A percentile compares a stretch with the other conserved stretches of the same genome.
Conservation (phyloP, 2,113 vertebrate species). For the Myotis brandtii region DNA sequence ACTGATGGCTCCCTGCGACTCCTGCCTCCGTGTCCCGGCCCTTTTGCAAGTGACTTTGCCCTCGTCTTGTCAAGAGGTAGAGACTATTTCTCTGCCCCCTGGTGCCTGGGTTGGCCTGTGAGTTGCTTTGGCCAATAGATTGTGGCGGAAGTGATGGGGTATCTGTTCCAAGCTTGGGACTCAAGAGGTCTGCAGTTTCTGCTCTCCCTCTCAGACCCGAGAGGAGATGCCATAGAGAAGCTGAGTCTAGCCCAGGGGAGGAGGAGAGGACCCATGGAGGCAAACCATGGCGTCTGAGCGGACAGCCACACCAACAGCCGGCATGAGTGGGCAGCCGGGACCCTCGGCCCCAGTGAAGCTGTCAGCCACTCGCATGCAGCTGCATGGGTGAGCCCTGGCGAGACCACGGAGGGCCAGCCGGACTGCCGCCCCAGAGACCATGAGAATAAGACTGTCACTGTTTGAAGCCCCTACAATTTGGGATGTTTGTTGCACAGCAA, state of each 20-base stretch:
- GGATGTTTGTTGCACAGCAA: background rate
- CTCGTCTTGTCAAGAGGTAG: background rate
- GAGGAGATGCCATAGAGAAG: background rate
- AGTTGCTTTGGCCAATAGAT: background rate
- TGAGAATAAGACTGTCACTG: background rate
- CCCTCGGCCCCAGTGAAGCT: background rate
- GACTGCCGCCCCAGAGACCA: background rate
- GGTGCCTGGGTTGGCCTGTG: background rate
- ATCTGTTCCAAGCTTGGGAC: background rate
- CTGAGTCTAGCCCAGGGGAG: background rate
- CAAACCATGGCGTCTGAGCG: background rate
- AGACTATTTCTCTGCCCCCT: no score
- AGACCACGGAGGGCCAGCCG: background rate
- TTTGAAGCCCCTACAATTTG: background rate
- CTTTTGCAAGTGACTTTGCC: background rate
- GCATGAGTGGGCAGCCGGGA: accelerated
- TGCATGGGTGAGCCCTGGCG: background rate
- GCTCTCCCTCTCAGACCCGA: background rate
- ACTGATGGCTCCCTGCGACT: background rate
- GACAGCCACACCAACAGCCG: background rate
- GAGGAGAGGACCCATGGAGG: background rate
- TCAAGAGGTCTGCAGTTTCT: background rate
- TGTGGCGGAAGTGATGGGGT: background rate
- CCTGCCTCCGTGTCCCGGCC: background rate
- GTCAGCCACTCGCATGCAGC: background rate